Conservation (phyloP, 2,113 vertebrate species). For the Poeciliopsis retropinna region DNA sequence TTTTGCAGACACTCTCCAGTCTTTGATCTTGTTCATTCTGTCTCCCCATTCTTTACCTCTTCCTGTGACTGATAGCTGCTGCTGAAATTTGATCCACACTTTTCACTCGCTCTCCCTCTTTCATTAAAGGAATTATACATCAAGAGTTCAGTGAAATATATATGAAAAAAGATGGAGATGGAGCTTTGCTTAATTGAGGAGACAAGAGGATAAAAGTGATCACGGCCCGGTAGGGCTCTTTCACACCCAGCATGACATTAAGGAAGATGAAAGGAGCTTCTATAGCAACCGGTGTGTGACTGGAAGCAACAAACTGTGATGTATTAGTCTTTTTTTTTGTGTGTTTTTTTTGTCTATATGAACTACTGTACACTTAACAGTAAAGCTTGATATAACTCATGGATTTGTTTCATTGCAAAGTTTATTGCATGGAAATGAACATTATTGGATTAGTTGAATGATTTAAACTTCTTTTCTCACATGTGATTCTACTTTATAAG, state of each 20-base stretch:
- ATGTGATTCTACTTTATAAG: no score
- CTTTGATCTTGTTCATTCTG: constrained; percentile 5
- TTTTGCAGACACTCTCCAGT: background rate
- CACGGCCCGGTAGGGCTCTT: constrained; percentile 47
- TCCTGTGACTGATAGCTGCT: constrained; percentile 59
- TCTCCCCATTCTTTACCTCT: constrained; percentile 4
- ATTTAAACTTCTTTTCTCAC: no score
- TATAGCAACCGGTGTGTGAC: constrained; percentile 22
- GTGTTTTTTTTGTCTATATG: background rate
- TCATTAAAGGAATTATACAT: constrained; percentile 74
- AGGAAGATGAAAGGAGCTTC: constrained; percentile 31
- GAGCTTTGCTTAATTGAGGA: constrained; percentile 57
- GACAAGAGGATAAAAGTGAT: constrained; percentile 63
- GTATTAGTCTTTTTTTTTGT: background rate
- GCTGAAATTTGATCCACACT: constrained; percentile 44
- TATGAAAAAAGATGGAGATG: constrained; percentile 44
- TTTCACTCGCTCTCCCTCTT: constrained; percentile 25
- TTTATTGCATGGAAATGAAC: no score
- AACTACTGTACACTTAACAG: background rate
- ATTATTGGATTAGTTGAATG: no score
- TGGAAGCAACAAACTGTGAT: background rate
- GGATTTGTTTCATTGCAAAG: no score
- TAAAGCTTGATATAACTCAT: background rate
- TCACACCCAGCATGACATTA: constrained; percentile 42
- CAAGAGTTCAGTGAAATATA: constrained; percentile 58